Evolutionary conservation across 2,797 vertebrate genomes (phyloP), one percentile per base, ranked within the genome.

Genomic region (Balearica regulorum): DNA sequence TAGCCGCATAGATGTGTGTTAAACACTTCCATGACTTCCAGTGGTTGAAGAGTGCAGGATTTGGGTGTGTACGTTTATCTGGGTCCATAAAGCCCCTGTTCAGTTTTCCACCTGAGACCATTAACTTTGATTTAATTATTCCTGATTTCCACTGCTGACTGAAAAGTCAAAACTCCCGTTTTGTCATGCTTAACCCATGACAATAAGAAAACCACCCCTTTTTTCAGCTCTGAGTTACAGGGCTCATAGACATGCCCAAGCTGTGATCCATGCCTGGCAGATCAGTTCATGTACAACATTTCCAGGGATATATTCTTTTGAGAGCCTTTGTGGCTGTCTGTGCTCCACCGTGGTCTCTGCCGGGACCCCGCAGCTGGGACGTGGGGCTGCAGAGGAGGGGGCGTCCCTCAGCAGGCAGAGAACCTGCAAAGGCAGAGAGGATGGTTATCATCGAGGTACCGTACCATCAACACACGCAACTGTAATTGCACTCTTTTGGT

Each of bases 381-480:
- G 0, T 6, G 18, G 17, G 33, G 16, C 20, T 94, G 54, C 37
- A 77, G 71, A 49, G 22, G 17, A 29, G 4, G 4, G 31, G 18
- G 18, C 9, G 28, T 9, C 6, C 62, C 16, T 84, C 4, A 0
- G 25, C 12, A 41, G 46, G 39, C 44, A 72, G 14, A 39, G 49
- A 28, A 46, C 15, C 16, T 28, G 26, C 60, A 44, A 62, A 49
- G 29, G 48, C 22, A 54, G 37, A 68, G 9, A 37, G 31, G 15
- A 31, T 26, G 26, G 18, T 6, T 16, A 11, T 19, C n/a, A 26
- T 1, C 0, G 0, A 69, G 33, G 16, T 48, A 48, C 12, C 13
- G 10, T 7, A 4, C 9, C 6, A 4, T 37, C 65, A 73, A 21
- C 10, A 25, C 12, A 26, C 37, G 13, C 19, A 60, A 29, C 15